Conservation (phyloP, 2,888 invertebrate species). For the Cordilura impudica region DNA sequence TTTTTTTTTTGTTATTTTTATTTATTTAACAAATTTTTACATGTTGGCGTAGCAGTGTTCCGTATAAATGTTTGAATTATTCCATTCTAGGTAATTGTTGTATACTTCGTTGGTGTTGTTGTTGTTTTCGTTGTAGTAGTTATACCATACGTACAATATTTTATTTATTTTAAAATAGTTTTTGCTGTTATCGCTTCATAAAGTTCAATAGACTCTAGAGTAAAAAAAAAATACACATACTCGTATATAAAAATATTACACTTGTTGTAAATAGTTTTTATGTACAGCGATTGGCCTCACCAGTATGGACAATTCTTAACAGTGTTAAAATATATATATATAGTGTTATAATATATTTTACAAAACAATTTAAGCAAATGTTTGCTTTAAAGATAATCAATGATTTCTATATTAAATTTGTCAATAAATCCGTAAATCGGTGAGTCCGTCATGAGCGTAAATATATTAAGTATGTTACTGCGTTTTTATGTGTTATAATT, state of each 20-base stretch:
- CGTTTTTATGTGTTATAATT: too few relatives aligned
- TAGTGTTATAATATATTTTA: too few relatives aligned
- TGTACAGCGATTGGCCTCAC: neutral
- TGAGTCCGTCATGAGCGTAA: too few relatives aligned
- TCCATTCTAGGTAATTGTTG: neutral
- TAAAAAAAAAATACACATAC: constrained; percentile 9
- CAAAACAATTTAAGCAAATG: too few relatives aligned
- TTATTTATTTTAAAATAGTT: neutral
- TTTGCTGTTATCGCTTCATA: constrained; percentile 20
- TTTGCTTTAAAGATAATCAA: too few relatives aligned
- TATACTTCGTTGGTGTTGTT: too few relatives aligned
- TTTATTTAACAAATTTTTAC: constrained; percentile 21
- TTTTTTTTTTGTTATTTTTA: neutral
- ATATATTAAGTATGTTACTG: too few relatives aligned
- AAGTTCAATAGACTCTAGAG: constrained; percentile 31
- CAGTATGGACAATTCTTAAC: neutral
- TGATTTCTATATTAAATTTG: too few relatives aligned
- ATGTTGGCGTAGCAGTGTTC: constrained; percentile 29
- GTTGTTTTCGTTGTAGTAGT: neutral
- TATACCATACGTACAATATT: neutral
- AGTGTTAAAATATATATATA: too few relatives aligned
- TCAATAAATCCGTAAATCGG: too few relatives aligned
- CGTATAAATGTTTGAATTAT: constrained; percentile 7
- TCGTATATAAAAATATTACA: constrained; percentile 11
- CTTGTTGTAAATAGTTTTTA: constrained; percentile 21